Evolutionary conservation across 2,888 invertebrate species (phyloP), one percentile per base, ranked within the genome.

Genomic region (Pristionchus mayeri): DNA sequence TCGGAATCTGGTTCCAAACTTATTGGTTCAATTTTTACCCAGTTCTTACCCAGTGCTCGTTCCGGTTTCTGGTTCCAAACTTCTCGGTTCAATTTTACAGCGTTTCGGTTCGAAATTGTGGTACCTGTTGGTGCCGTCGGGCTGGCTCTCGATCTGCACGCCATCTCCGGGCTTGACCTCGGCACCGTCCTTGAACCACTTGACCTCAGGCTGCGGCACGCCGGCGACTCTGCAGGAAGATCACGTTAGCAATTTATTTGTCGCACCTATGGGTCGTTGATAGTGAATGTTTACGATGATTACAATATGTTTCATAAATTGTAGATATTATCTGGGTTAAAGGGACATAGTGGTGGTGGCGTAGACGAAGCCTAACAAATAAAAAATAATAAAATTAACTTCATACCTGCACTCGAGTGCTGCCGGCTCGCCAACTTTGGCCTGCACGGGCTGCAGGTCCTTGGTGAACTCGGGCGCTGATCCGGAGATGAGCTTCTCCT

Each of bases 341-440:
- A n/a, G n/a, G n/a, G n/a, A n/a, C n/a, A n/a, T n/a, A n/a, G n/a
- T n/a, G n/a, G n/a, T n/a, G n/a, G n/a, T n/a, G n/a, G n/a, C n/a
- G n/a, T n/a, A 57, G n/a, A 18, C 57, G n/a, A 4, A 34, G 30
- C 16, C 11, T 30, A 6, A 27, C 34, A 52, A 30, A 95, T 84
- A 4, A 44, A 44, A 54, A 54, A 54, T 54, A 52, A 9, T 34
- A 0, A 37, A 60, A 63, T n/a, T 4, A 24, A 44, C 11, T 30
- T 75, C 97, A 63, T 34, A 95, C 89, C 95, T 95, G 92, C 97
- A 97, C 92, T 97, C 96, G 86, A 98, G 95, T 52, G 95, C 95
- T 79, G 96, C 96, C 88, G 95, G 95, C 91, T 98, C 96, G 83
- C 97, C 97, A 93, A 97, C 97, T 96, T 97, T 97, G 7, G 97